A percentile compares a stretch with the other conserved stretches of the same genome.
phyloP scores from a whole-genome alignment of 2,888 invertebrate genomes.

The Pterostichus niger region DNA sequence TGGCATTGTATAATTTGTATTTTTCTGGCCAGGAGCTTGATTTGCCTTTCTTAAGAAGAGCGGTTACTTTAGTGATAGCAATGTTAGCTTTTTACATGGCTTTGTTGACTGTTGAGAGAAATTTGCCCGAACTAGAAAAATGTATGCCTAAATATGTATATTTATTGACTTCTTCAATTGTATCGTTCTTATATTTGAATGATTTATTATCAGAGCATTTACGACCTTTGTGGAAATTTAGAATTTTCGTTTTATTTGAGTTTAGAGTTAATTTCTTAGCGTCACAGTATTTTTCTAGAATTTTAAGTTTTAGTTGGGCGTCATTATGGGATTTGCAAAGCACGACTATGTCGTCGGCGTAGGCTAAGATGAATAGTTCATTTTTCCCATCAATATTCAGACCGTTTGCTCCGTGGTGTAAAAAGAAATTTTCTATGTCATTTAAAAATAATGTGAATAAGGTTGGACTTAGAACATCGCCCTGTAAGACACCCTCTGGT shows the following conservation, averaged over 20 bases:
- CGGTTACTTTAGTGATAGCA: background rate
- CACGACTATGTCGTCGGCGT: conserved; percentile 66
- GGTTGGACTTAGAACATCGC: conserved; percentile 66
- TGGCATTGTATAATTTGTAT: conserved; percentile 47
- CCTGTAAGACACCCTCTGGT: conserved; percentile 67
- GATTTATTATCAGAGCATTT: background rate
- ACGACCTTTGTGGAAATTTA: conserved; percentile 58
- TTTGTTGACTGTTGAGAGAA: conserved; percentile 11
- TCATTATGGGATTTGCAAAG: conserved; percentile 51
- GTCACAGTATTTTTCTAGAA: conserved; percentile 55
- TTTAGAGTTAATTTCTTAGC: conserved; percentile 46
- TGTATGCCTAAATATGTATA: conserved; percentile 55
- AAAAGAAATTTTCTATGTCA: conserved; percentile 67
- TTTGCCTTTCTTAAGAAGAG: conserved; percentile 32
- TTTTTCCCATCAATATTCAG: conserved; percentile 47
- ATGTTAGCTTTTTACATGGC: conserved; percentile 18
- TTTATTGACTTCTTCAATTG: conserved; percentile 42
- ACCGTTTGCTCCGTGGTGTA: conserved; percentile 52
- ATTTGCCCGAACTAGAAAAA: conserved; percentile 46
- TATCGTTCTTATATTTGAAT: conserved; percentile 11
- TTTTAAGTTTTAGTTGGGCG: conserved; percentile 58
- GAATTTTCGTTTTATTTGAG: conserved; percentile 60
- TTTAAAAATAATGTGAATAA: conserved; percentile 67
- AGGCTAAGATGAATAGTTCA: conserved; percentile 59
- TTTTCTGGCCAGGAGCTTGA: conserved; percentile 27